Evolutionary conservation across 2,113 vertebrate genomes (phyloP).

Genomic region (Oceanites oceanicus): DNA sequence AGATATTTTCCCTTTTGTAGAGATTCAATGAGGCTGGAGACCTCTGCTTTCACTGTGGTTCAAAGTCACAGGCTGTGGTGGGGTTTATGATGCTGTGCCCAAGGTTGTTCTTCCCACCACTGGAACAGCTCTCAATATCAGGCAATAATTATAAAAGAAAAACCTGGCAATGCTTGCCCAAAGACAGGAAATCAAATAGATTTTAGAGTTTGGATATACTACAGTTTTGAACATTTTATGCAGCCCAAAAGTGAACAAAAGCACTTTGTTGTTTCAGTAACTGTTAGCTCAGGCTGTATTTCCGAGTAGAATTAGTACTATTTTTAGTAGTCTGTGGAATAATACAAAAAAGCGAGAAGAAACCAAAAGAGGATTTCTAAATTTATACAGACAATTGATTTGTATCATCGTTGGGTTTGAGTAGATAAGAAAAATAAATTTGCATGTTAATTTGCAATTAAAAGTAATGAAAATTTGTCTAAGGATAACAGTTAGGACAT

Average conservation of each 20-base stretch:
- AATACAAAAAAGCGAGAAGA: neutral
- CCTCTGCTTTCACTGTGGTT: neutral
- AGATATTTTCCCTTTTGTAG: neutral
- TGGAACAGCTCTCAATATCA: neutral
- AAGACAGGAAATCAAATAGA: neutral
- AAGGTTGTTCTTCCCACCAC: neutral
- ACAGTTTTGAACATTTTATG: neutral
- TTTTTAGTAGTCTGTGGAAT: slow-evolving; percentile 44
- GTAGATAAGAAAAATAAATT: slow-evolving; percentile 52
- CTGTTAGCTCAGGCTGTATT: slow-evolving; percentile 13
- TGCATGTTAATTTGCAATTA: slow-evolving; percentile 22
- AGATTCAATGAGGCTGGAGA: neutral
- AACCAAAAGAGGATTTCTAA: slow-evolving; percentile 38
- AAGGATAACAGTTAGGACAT: neutral
- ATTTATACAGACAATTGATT: slow-evolving; percentile 40
- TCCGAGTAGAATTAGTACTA: slow-evolving; percentile 31
- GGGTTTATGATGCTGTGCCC: neutral
- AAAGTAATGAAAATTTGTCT: slow-evolving; percentile 6
- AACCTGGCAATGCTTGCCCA: neutral
- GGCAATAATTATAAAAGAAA: neutral
- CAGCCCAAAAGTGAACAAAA: neutral
- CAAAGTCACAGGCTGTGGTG: fast-evolving
- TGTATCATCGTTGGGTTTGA: neutral
- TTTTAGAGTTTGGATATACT: neutral
- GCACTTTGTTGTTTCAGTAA: slow-evolving; percentile 36